Conservation (phyloP, 2,113 vertebrate genomes). For the Nematolebias whitei region DNA sequence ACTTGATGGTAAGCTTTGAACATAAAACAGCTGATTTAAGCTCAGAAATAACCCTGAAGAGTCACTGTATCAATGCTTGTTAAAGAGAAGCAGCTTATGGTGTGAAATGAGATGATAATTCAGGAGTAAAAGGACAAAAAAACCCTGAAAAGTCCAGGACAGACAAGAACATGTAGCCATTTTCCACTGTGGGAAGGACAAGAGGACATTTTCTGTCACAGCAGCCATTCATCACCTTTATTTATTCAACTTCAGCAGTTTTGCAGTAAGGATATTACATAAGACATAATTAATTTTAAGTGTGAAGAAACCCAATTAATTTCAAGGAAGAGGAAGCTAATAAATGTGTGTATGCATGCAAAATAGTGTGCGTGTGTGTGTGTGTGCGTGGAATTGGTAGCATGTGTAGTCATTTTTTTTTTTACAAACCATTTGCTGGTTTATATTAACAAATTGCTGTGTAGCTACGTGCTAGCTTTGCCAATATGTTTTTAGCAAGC, state of each 20-base stretch:
- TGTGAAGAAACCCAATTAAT: slow-evolving; percentile 79
- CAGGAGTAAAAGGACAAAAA: neutral
- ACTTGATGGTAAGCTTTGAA: slow-evolving; percentile 28
- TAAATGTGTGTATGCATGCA: slow-evolving; percentile 52
- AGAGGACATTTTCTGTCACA: slow-evolving; percentile 13
- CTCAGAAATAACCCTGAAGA: slow-evolving; percentile 6
- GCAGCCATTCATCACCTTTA: slow-evolving; percentile 65
- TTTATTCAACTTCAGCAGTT: slow-evolving; percentile 61
- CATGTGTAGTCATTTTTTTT: slow-evolving; percentile 7
- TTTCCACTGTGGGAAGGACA: slow-evolving; percentile 8
- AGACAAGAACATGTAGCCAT: neutral
- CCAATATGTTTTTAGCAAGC: slow-evolving; percentile 47
- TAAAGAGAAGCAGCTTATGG: neutral
- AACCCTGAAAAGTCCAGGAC: neutral
- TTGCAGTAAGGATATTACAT: slow-evolving; percentile 67
- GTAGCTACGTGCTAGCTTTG: slow-evolving; percentile 20
- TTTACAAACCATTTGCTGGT: neutral
- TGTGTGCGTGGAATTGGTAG: slow-evolving; percentile 1
- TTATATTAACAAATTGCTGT: slow-evolving; percentile 18
- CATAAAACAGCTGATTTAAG: slow-evolving; percentile 27
- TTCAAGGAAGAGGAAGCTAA: slow-evolving; percentile 70
- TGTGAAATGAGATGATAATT: neutral
- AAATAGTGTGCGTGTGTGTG: neutral
- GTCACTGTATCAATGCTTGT: slow-evolving; percentile 3
- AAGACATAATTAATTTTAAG: slow-evolving; percentile 76